Conservation (phyloP, 2,888 invertebrate genomes). For the Leucophora obtusa region DNA sequence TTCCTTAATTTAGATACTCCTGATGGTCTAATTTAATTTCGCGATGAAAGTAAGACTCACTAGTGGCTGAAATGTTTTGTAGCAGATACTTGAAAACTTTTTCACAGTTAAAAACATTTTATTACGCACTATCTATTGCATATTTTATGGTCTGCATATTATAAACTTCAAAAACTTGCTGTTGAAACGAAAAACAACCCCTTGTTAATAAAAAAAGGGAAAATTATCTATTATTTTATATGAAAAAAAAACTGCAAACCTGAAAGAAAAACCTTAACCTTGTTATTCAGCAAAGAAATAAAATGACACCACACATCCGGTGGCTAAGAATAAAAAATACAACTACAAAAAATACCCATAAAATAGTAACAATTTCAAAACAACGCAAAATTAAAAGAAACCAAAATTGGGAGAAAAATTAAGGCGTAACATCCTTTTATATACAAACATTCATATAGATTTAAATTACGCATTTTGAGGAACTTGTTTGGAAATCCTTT, state of each 20-base stretch:
- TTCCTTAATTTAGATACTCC: no score
- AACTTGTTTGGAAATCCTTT: conserved; percentile 23
- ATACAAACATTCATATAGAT: not conserved
- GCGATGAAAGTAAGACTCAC: no score
- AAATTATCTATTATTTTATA: not conserved
- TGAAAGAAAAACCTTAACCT: conserved; percentile 8
- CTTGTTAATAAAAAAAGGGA: no score
- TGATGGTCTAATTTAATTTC: no score
- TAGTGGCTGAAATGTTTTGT: no score
- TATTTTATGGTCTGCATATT: no score
- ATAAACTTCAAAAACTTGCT: no score
- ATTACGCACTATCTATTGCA: no score
- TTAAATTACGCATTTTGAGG: conserved; percentile 36
- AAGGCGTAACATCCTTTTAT: conserved; percentile 51
- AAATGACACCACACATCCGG: conserved; percentile 31
- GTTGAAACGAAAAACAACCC: no score
- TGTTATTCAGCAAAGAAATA: not conserved
- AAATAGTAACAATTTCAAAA: conserved; percentile 17
- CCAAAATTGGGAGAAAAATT: conserved; percentile 15
- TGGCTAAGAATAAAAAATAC: not conserved
- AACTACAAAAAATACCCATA: not conserved
- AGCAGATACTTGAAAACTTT: no score
- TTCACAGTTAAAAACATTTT: no score
- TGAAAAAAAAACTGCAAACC: not conserved
- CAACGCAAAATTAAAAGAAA: conserved; percentile 37